Conservation (phyloP, 2,113 vertebrate genomes). For the Colinus virginianus region DNA sequence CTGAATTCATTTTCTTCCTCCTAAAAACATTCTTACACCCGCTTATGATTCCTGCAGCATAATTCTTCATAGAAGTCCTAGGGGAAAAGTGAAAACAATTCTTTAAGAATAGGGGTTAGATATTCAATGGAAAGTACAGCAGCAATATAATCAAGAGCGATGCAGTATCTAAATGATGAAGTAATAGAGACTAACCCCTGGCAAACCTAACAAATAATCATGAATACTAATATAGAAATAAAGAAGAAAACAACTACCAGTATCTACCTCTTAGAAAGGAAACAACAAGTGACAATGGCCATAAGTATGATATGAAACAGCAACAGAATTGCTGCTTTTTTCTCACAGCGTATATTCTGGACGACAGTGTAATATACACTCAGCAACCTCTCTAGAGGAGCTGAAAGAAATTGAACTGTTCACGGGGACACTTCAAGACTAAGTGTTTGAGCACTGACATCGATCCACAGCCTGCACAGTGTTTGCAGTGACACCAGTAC, state of each 20-base stretch:
- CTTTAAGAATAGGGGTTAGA: not conserved
- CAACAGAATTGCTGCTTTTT: not conserved
- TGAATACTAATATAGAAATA: not conserved
- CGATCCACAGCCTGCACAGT: not conserved
- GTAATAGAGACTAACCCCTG: not conserved
- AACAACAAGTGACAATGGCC: not conserved
- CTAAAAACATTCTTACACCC: not conserved
- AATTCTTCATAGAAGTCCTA: not conserved
- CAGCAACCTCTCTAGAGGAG: not conserved
- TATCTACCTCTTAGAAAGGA: not conserved
- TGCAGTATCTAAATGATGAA: not conserved
- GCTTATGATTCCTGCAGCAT: not conserved
- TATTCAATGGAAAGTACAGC: not conserved
- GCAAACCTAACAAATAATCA: not conserved
- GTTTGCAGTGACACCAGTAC: not conserved
- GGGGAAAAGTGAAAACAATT: not conserved
- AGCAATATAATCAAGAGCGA: not conserved
- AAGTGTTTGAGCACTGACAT: not conserved
- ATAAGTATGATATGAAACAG: not conserved
- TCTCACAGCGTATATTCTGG: not conserved
- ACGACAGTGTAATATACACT: not conserved
- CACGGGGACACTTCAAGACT: not conserved
- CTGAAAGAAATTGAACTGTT: not conserved
- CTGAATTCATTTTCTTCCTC: not conserved
- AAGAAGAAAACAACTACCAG: not conserved